Percentiles rank a stretch among this genome's conserved stretches.
phyloP scores from a whole-genome alignment of 2,797 vertebrate species.

The Chiloscyllium punctatum region DNA sequence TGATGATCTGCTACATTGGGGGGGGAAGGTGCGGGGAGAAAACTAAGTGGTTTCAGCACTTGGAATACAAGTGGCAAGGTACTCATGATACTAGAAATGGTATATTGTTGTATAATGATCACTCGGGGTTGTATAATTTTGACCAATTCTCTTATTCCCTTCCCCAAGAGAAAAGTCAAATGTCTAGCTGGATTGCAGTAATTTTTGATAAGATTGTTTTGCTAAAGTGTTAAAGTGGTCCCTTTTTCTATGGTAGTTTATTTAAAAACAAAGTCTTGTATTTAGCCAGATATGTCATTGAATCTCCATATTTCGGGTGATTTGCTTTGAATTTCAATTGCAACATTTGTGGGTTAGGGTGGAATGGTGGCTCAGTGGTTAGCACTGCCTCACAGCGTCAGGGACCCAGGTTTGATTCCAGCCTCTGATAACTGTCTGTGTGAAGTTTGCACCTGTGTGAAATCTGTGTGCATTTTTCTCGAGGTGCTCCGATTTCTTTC shows the following conservation, averaged over 20 bases:
- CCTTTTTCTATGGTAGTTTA: not conserved
- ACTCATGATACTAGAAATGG: not conserved
- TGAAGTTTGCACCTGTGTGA: no score
- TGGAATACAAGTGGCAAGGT: not conserved
- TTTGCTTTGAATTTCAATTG: not conserved
- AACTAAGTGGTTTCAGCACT: not conserved
- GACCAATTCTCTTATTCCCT: not conserved
- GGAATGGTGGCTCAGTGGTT: no score
- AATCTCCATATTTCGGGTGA: not conserved
- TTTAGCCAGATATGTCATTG: not conserved
- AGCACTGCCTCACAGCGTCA: no score
- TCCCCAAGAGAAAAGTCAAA: not conserved
- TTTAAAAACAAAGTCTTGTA: not conserved
- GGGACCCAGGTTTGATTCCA: no score
- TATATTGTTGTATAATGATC: not conserved
- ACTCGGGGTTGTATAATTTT: not conserved
- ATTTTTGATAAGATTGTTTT: not conserved
- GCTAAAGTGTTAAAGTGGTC: not conserved
- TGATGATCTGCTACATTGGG: not conserved
- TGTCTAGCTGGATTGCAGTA: not conserved
- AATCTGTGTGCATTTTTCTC: no score
- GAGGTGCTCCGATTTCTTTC: no score
- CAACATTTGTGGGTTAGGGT: not conserved
- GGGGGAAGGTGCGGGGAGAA: not conserved
- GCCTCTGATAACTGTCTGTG: no score